A percentile compares a stretch with the other conserved stretches of the same genome.
These are phyloP conservation scores for Rynchops niger DNA, from an alignment of 2,113 vertebrate species.

Conservation along the genomic window DNA sequence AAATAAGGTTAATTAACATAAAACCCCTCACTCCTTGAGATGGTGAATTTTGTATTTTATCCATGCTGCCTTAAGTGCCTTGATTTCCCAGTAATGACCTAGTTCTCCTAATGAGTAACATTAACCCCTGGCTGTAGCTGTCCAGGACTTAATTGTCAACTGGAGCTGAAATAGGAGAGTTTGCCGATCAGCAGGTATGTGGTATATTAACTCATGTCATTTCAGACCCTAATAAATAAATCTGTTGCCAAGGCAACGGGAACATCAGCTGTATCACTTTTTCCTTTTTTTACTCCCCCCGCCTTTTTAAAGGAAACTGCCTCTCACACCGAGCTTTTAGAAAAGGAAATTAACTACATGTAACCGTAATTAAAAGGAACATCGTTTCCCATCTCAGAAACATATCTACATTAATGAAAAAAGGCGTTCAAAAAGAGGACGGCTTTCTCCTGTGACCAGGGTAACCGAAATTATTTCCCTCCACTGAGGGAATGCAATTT, in stretches of 20 bases:
- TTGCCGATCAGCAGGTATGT: constrained; percentile 92
- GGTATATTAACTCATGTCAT: constrained; percentile 92
- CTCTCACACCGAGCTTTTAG: constrained; percentile 81
- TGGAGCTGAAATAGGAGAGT: constrained; percentile 91
- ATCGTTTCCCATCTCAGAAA: constrained; percentile 77
- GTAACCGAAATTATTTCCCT: constrained; percentile 62
- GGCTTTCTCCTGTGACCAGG: constrained; percentile 55
- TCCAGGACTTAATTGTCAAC: constrained; percentile 99
- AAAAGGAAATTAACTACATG: constrained; percentile 80
- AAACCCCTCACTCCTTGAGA: constrained; percentile 91
- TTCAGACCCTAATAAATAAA: constrained; percentile 88
- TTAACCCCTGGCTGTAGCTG: constrained; percentile 99
- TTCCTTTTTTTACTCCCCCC: background rate
- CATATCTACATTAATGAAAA: constrained; percentile 74
- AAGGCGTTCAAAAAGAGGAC: constrained; percentile 58
- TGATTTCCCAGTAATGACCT: constrained; percentile 99
- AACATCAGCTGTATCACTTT: constrained; percentile 76
- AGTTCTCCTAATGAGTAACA: constrained; percentile 99
- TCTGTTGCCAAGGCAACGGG: constrained; percentile 88
- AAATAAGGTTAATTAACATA: constrained; percentile 99
- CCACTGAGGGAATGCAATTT: constrained; percentile 32
- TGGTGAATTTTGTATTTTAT: constrained; percentile 92
- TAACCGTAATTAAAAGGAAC: constrained; percentile 86
- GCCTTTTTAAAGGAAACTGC: constrained; percentile 69
- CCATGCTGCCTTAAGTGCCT: constrained; percentile 96